Conservation (phyloP, 2,113 vertebrate genomes). For the Callipepla californica region DNA sequence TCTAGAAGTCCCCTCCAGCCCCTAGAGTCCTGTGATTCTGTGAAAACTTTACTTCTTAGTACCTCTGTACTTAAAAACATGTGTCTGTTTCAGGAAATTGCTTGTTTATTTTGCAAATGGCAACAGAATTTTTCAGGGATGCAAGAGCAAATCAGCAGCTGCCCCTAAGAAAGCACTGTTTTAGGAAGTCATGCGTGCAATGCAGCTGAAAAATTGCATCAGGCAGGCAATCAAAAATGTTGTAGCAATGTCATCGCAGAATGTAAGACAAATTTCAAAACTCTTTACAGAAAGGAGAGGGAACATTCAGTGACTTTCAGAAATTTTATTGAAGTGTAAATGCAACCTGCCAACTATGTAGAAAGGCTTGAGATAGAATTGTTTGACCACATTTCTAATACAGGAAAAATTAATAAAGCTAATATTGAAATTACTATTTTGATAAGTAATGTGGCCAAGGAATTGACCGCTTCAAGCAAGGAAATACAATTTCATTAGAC, state of each 20-base stretch:
- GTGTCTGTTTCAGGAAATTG: neutral
- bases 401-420: neutral
- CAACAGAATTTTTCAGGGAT: neutral
- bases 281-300: neutral
- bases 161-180: neutral
- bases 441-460: neutral
- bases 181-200: neutral
- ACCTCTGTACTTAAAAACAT: too few relatives aligned
- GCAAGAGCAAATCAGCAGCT: neutral
- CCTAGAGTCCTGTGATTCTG: too few relatives aligned
- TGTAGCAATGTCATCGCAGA: neutral
- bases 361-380: neutral
- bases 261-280: neutral
- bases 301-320: neutral
- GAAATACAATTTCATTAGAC: neutral
- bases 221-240: neutral
- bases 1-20: too few relatives aligned
- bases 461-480: neutral
- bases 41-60: too few relatives aligned
- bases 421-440: slow-evolving; percentile 12
- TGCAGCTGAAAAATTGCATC: neutral
- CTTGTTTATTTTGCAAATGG: neutral
- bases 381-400: neutral
- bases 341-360: neutral
- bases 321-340: neutral